Evolutionary conservation across 2,797 vertebrate species (phyloP).

Genomic region (Phrynocephalus forsythii): DNA sequence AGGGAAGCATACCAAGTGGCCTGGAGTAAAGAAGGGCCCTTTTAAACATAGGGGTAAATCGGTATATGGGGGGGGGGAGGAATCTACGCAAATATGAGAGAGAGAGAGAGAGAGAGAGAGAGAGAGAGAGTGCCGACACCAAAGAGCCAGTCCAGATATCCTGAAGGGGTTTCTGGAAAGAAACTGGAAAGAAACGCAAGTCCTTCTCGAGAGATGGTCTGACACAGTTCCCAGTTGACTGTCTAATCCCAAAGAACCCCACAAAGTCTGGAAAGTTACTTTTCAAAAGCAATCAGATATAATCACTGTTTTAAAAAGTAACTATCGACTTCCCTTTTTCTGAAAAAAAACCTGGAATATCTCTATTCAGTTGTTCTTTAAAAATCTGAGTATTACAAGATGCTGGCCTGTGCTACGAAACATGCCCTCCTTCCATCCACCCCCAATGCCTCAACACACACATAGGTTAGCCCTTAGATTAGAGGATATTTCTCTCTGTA

Average conservation of each 20-base stretch:
- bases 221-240: background rate
- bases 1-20: background rate
- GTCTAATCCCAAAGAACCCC: background rate
- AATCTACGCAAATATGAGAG: background rate
- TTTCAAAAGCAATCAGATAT: background rate
- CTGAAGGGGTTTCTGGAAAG: background rate
- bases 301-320: background rate
- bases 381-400: background rate
- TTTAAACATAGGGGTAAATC: background rate
- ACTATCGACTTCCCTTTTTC: background rate
- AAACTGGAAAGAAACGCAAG: background rate
- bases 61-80: conserved; percentile 49
- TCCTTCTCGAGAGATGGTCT: background rate
- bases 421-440: background rate
- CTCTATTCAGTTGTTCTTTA: background rate
- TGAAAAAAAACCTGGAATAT: background rate
- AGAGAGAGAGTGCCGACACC: background rate
- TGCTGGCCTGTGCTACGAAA: background rate
- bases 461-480: background rate
- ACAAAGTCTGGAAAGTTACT: background rate
- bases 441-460: too few species aligned
- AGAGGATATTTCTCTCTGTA: background rate
- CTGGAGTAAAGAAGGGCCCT: background rate
- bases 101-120: too few species aligned
- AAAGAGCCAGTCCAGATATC: background rate